A percentile compares a stretch with the other conserved stretches of the same genome.
phyloP scores from a whole-genome alignment of 2,888 invertebrate genomes.

The Erpobdella octoculata region DNA sequence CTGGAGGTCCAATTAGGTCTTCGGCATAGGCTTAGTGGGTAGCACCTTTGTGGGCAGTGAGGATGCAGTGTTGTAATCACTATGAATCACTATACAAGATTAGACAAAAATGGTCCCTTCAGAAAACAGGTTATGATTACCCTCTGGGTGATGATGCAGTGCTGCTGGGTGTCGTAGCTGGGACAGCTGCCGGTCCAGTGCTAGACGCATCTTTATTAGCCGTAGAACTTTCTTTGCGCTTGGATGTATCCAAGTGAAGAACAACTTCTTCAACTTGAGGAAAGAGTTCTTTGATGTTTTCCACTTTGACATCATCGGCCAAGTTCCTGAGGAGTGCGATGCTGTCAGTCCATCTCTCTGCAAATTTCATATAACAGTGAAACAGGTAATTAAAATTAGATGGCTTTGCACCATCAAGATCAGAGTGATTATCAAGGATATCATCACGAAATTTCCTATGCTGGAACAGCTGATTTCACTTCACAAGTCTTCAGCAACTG shows the following conservation, averaged over 20 bases:
- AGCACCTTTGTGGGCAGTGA: no score
- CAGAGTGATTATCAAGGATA: no score
- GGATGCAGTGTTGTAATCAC: no score
- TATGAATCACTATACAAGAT: no score
- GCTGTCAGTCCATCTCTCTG: conserved; percentile 32
- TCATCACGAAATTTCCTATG: no score
- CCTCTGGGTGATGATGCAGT: conserved; percentile 4
- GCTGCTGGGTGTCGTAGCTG: background rate
- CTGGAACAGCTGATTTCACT: no score
- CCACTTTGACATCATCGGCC: conserved; percentile 22
- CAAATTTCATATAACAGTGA: background rate
- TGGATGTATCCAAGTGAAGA: conserved; percentile 18
- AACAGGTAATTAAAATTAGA: conserved; percentile 10
- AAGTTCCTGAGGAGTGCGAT: conserved; percentile 28
- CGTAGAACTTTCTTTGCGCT: conserved; percentile 1
- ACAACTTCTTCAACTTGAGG: conserved; percentile 28
- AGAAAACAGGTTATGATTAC: conserved; percentile 16
- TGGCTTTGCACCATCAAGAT: no score
- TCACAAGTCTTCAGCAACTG: no score
- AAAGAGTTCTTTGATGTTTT: conserved; percentile 26
- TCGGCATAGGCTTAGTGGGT: no score
- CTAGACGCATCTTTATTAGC: background rate
- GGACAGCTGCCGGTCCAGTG: background rate
- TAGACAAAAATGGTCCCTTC: conserved; percentile 4
- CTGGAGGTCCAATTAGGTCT: no score